Base-by-base conservation (phyloP, 1,140 invertebrate genomes). In the Saccostrea cuccullata region DNA sequence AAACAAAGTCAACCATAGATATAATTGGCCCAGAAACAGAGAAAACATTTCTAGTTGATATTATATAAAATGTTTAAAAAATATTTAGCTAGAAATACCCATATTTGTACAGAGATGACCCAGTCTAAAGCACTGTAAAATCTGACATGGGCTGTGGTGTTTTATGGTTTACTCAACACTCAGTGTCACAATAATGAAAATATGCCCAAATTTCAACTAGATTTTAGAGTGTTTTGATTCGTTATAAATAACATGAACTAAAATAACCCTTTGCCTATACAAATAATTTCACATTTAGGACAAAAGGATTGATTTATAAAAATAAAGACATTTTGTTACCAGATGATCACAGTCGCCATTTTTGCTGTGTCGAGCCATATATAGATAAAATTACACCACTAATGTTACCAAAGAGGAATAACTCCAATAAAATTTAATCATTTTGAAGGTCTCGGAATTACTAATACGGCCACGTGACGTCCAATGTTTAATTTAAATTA, bases 311-410 rank as follows among this genome's bases (percentile, higher is more conserved):
- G 4, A 60, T 64, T 64, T 30, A 30, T 30, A 5, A 77, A 77
- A 77, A 77, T 6, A 77, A 30, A 77, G 70, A 77, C 30, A 77
- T 77, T 67, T 67, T 77, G 26, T 77, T 77, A 77, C 70, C 70
- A 77, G 70, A 77, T 77, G 70, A 77, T 77, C 70, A 26, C 70
- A 11, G 30, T 30, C 70, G 70, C 70, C 70, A 77, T 77, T 30
- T 11, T 77, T 77, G 70, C 26, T 77, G 36, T 77, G 36, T 77
- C 70, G 70, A 15, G 13, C 30, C 70, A n/a, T n/a, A n/a, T n/a
- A n/a, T n/a, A n/a, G n/a, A n/a, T n/a, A n/a, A n/a, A n/a, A n/a
- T n/a, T n/a, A n/a, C n/a, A n/a, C n/a, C n/a, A n/a, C n/a, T n/a
- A n/a, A n/a, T n/a, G n/a, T n/a, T n/a, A n/a, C n/a, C n/a, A n/a